A percentile compares a stretch with the other conserved stretches of the same genome.
Conservation (phyloP, 2,113 vertebrate genomes). For the Silurus glanis region DNA sequence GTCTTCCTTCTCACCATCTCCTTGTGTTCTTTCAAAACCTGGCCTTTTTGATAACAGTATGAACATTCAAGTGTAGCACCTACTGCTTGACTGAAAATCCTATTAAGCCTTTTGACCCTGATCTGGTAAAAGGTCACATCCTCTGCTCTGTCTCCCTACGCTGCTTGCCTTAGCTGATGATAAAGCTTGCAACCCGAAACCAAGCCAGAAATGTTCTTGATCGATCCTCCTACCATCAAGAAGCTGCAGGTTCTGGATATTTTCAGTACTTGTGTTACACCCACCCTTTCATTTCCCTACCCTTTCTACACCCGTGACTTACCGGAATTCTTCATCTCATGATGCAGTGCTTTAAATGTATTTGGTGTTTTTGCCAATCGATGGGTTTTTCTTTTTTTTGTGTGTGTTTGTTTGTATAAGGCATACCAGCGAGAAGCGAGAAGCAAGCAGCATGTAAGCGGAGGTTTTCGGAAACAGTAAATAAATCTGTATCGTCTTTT, state of each 20-base stretch:
- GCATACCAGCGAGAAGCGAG: too few species aligned
- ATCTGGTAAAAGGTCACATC: constrained; percentile 42
- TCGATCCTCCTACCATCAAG: constrained; percentile 54
- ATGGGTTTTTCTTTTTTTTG: neutral
- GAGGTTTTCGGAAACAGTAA: constrained; percentile 6
- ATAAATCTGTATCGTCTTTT: neutral
- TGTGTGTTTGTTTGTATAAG: neutral
- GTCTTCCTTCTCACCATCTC: neutral
- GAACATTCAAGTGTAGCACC: neutral
- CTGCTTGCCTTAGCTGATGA: constrained; percentile 53
- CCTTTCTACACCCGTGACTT: constrained; percentile 6
- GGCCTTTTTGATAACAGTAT: neutral
- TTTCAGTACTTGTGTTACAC: constrained; percentile 18
- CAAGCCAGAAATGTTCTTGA: constrained; percentile 56
- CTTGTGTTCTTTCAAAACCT: neutral
- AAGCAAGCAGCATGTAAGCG: neutral
- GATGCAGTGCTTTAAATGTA: constrained; percentile 27
- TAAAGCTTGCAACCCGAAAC: constrained; percentile 64
- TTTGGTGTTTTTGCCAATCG: neutral
- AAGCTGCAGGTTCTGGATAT: constrained; percentile 44
- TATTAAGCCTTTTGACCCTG: constrained; percentile 40
- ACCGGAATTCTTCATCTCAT: constrained; percentile 49
- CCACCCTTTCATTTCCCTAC: neutral
- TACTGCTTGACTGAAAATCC: constrained; percentile 17
- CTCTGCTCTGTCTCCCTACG: constrained; percentile 25